Base-by-base conservation (phyloP, 2,113 vertebrate species). In the Platichthys flesus region DNA sequence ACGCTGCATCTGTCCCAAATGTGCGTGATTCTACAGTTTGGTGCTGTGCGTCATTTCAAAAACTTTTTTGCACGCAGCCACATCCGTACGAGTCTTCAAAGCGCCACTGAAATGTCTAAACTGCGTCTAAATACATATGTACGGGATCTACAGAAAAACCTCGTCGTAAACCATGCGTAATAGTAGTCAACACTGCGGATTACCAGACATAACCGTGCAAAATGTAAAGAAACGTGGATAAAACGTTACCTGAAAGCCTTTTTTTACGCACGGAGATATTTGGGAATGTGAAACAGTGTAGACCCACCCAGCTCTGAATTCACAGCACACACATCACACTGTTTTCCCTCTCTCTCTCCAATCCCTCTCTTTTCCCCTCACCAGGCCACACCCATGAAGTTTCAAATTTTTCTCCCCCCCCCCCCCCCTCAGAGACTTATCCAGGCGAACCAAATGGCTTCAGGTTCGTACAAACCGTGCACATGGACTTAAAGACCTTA, bases 281-380 rank as follows among this genome's bases (percentile, higher is more conserved):
- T 84, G 86, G 83, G 78, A 89, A 89, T 91, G 89, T 85, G 90
- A 84, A 85, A 65, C 71, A 72, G 54, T n/a, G 84, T 87, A 77
- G 90, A 92, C 88, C 86, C 92, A 92, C 92, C 89, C 92, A 92
- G 85, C 70, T 77, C 86, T 84, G 84, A 88, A 79, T 83, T 74
- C 84, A 59, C 71, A 74, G 79, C 79, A 78, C 88, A 91, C 85
- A 89, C 90, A 89, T 78, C 84, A 82, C 64, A 16, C 84, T 86
- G 79, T 90, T 92, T 89, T 88, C 88, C 37, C 78, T 87, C 83
- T 83, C 74, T 42, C 40, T 42, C 40, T 42, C 12, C 63, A 73
- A 80, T 82, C 76, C 83, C 86, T 81, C 85, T 89, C 75, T 88
- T 91, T 91, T 81, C 71, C 75, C 80, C 65, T 59, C 60, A 62